Conservation (phyloP, 1,140 invertebrate species). For the Brachionus sp. region DNA sequence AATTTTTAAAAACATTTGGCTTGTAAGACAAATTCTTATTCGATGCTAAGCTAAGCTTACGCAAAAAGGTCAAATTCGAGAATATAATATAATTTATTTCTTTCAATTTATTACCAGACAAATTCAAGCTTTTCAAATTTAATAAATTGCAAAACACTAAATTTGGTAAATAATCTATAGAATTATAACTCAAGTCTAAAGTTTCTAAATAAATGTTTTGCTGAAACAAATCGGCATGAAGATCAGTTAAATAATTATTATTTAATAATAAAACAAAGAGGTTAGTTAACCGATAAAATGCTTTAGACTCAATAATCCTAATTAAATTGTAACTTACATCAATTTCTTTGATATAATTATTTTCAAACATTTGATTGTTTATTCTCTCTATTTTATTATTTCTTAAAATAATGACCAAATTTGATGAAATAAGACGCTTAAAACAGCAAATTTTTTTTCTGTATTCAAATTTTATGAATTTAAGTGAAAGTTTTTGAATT, state of each 20-base stretch:
- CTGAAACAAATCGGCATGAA: neutral
- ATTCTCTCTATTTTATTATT: neutral
- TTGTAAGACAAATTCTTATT: neutral
- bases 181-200: neutral
- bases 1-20: neutral
- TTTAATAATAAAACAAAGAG: neutral
- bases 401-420: neutral
- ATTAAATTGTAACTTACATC: neutral
- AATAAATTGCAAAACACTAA: neutral
- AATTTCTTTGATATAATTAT: neutral
- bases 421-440: no score
- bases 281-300: neutral
- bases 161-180: neutral
- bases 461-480: no score
- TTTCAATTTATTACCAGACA: neutral
- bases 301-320: neutral
- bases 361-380: neutral
- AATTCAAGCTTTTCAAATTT: neutral
- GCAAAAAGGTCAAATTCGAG: neutral
- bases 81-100: neutral
- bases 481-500: no score
- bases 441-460: no score
- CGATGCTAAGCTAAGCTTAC: neutral
- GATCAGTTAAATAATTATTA: neutral
- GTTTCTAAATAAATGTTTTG: neutral